phyloP scores from a whole-genome alignment of 92 coral and sea anemone species.

The Porites rus region DNA sequence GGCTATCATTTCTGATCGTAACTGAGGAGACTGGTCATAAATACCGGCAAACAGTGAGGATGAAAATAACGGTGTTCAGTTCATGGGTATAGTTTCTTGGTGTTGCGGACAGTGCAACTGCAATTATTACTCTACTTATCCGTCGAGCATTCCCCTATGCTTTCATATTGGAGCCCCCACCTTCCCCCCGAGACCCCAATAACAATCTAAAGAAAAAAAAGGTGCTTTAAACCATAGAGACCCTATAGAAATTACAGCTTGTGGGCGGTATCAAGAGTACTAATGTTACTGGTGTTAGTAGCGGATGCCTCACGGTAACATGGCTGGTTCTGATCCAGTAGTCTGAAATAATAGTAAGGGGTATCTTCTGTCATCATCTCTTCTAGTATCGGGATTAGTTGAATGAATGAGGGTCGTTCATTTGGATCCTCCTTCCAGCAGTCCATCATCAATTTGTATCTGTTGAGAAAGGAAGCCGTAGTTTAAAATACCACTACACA shows the following conservation, averaged over 20 bases:
- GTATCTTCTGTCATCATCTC: conserved; percentile 27
- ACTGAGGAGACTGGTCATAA: too few species aligned
- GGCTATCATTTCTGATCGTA: too few species aligned
- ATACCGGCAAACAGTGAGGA: too few species aligned
- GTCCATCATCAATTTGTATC: conserved; percentile 30
- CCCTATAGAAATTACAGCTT: neutral
- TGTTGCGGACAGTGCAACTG: too few species aligned
- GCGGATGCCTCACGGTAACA: neutral
- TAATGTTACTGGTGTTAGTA: neutral
- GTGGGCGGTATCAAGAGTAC: neutral
- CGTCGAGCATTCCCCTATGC: too few species aligned
- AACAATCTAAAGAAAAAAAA: neutral
- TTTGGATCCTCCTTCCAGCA: conserved; percentile 37
- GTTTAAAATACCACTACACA: neutral
- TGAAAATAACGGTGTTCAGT: too few species aligned
- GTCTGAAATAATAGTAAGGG: conserved; percentile 25
- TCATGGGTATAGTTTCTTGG: too few species aligned
- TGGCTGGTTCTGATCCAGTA: conserved; percentile 4
- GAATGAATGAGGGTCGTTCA: conserved; percentile 19
- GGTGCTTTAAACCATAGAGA: neutral
- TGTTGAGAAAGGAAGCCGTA: neutral
- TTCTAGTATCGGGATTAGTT: neutral
- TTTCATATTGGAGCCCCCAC: too few species aligned
- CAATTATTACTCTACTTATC: too few species aligned
- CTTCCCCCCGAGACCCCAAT: too few species aligned